Evolutionary conservation across 1,140 invertebrate genomes (phyloP), one percentile per base, ranked within the genome.

Genomic region (Triops longicaudatus): DNA sequence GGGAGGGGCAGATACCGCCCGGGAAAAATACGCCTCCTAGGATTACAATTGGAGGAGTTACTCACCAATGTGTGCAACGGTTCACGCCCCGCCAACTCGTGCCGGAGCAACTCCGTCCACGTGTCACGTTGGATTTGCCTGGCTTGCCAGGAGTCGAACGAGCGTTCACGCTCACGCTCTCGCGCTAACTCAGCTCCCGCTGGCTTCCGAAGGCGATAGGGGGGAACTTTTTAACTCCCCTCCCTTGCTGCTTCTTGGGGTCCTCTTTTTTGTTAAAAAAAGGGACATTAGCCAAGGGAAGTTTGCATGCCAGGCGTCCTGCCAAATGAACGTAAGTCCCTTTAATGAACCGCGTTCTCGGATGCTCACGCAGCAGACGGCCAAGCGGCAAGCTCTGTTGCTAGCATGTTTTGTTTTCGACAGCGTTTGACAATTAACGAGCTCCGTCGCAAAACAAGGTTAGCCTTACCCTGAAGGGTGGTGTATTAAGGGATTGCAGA

Each of bases 21-120:
- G 50, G 50, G 50, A 63, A 63, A 63, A 63, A 63, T 63, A 63
- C 50, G 50, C 50, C 50, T 63, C 50, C 50, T 63, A 63, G 50
- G 50, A 63, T 63, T 22, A 63, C 50, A 63, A 63, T 63, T 63
- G 50, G 50, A 63, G 50, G 50, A 63, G 50, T 63, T 63, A 22
- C 50, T 63, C 50, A 63, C 50, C 50, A 63, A 63, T 63, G 50
- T 63, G 50, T 63, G 50, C 50, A 63, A 63, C 50, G 50, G 50
- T n/a, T 63, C 50, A 63, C 50, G 50, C 50, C 50, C 50, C 50
- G 22, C 17, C 50, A 63, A 63, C 50, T 63, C 50, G 50, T 63
- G 50, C 50, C 50, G 22, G 50, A 22, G 50, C 50, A 37, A 37
- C 31, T 37, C 2, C 50, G 50, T 63, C 50, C 50, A 63, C 50